Conservation (phyloP, 1,140 invertebrate species). For the Mylabris phalerata region DNA sequence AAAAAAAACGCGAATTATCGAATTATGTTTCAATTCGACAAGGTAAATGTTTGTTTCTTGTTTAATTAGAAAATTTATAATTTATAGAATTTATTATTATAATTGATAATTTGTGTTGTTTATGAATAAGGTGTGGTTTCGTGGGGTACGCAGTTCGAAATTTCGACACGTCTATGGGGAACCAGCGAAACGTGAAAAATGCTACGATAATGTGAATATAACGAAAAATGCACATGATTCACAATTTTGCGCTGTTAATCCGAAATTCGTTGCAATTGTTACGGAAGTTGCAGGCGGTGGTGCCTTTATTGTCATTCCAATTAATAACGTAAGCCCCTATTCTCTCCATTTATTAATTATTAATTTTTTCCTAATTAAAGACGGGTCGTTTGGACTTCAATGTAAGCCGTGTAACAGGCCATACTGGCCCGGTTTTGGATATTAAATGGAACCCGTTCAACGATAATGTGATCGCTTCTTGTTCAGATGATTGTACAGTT, state of each 20-base stretch:
- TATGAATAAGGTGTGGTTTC: slow-evolving; percentile 62
- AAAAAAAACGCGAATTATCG: no score
- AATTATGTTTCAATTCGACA: no score
- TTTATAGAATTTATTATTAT: slow-evolving; percentile 23
- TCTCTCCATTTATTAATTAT: neutral
- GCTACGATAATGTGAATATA: slow-evolving; percentile 90
- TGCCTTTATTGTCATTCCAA: slow-evolving; percentile 83
- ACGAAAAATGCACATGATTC: slow-evolving; percentile 89
- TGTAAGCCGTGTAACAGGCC: slow-evolving; percentile 70
- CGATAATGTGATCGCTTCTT: slow-evolving; percentile 92
- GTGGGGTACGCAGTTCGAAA: slow-evolving; percentile 79
- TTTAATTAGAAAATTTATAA: no score
- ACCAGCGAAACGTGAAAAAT: slow-evolving; percentile 77
- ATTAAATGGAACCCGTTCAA: slow-evolving; percentile 91
- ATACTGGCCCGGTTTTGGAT: slow-evolving; percentile 75
- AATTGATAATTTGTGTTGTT: slow-evolving; percentile 24
- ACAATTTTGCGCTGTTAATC: slow-evolving; percentile 88
- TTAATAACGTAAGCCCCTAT: slow-evolving; percentile 69
- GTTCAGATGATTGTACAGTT: slow-evolving; percentile 84
- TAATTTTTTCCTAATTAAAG: slow-evolving; percentile 38
- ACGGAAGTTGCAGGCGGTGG: slow-evolving; percentile 92
- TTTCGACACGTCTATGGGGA: slow-evolving; percentile 91
- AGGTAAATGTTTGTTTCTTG: no score
- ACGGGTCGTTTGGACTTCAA: slow-evolving; percentile 71
- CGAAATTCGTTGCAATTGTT: slow-evolving; percentile 89